These are phyloP conservation scores for Molossus alvarezi DNA, from an alignment of 2,797 vertebrate species.

Conservation along the genomic window DNA sequence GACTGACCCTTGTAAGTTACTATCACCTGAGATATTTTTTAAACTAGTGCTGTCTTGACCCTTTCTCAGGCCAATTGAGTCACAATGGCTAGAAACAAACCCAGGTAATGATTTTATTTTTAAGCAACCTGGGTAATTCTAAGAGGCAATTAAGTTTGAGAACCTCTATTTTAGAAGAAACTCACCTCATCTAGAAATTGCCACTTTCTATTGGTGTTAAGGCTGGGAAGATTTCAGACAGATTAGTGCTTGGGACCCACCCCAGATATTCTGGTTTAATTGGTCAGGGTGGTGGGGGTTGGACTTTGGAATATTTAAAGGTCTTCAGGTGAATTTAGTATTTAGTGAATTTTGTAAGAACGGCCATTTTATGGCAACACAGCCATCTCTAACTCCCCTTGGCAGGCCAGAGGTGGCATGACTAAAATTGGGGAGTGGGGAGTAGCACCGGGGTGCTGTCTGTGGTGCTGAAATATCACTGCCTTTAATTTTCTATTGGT, in stretches of 20 bases:
- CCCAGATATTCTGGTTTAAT: background rate
- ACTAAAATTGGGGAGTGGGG: background rate
- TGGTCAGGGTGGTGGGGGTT: background rate
- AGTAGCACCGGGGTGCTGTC: background rate
- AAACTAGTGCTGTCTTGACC: background rate
- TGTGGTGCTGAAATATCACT: conserved; percentile 49
- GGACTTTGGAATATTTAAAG: background rate
- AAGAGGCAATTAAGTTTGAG: background rate
- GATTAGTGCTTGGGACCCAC: background rate
- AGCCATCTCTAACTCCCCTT: background rate
- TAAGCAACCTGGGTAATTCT: conserved; percentile 8
- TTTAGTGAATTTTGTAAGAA: background rate
- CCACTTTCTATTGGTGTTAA: conserved; percentile 45
- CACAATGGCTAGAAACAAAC: background rate
- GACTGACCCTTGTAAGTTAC: background rate
- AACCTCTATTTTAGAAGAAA: conserved; percentile 55
- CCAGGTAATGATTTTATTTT: background rate
- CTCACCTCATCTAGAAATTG: background rate
- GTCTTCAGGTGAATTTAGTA: conserved; percentile 2
- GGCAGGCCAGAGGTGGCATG: background rate
- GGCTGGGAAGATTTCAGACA: background rate
- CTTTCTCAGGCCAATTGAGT: background rate
- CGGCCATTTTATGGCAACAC: background rate
- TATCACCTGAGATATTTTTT: background rate
- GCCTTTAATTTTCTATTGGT: background rate